Conservation (phyloP, 2,888 invertebrate genomes). For the Fissipunctia ypsillon region DNA sequence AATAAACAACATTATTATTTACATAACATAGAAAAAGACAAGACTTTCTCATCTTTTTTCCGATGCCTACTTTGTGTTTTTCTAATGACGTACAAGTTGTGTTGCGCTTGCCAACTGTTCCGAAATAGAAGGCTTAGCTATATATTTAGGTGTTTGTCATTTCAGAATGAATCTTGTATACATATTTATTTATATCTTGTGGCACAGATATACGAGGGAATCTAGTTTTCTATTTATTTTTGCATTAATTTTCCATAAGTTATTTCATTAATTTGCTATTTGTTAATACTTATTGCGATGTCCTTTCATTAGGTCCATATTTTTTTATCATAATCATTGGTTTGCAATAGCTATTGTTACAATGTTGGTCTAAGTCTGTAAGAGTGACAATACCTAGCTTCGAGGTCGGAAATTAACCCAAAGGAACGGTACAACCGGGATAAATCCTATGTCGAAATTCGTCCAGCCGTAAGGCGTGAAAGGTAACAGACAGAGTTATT, state of each 20-base stretch:
- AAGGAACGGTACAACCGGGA: no score
- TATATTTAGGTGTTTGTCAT: constrained; percentile 35
- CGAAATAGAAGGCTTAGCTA: constrained; percentile 29
- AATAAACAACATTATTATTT: constrained; percentile 49
- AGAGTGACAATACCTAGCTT: background rate
- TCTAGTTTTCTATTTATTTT: constrained; percentile 33
- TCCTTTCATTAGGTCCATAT: background rate
- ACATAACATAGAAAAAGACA: constrained; percentile 15
- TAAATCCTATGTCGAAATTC: background rate
- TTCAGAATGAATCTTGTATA: constrained; percentile 27
- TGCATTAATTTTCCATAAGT: constrained; percentile 6
- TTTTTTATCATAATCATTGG: background rate
- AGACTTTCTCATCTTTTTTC: constrained; percentile 30
- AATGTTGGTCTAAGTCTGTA: background rate
- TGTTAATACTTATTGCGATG: background rate
- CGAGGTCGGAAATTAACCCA: background rate
- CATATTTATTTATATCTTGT: constrained; percentile 36
- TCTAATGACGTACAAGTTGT: constrained; percentile 15
- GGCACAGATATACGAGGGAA: background rate
- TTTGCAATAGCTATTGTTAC: background rate
- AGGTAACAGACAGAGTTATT: background rate
- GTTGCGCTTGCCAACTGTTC: constrained; percentile 36
- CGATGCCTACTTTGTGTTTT: constrained; percentile 10
- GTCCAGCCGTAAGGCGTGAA: background rate
- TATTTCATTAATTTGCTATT: constrained; percentile 2